Conservation (phyloP, 1,140 invertebrate species). For the Heliothis virescens region DNA sequence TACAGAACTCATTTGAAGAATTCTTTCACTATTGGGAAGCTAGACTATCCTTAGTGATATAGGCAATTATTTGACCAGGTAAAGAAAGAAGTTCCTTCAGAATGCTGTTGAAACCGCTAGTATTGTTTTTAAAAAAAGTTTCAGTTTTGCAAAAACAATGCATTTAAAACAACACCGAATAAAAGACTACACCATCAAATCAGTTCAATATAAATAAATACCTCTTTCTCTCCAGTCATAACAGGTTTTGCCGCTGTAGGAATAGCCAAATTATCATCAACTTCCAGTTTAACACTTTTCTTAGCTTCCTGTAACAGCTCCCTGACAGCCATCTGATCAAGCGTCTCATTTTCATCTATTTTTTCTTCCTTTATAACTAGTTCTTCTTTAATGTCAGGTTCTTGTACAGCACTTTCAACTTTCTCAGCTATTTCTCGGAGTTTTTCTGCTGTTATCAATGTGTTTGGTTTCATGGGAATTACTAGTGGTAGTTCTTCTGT, state of each 20-base stretch:
- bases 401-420: conserved; percentile 76
- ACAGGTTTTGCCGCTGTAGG: conserved; percentile 85
- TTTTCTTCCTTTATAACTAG: conserved; percentile 48
- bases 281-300: conserved; percentile 67
- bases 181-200: no score
- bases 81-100: no score
- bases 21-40: no score
- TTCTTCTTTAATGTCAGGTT: conserved; percentile 61
- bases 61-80: no score
- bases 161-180: no score
- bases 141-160: no score
- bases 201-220: conserved; percentile 64
- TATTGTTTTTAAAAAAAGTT: no score
- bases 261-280: conserved; percentile 79
- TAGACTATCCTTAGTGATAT: no score
- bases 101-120: no score
- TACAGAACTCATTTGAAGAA: no score
- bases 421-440: conserved; percentile 81
- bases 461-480: conserved; percentile 88
- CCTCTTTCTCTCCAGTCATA: conserved; percentile 87
- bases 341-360: conserved; percentile 73
- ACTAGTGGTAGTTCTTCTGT: conserved; percentile 86
- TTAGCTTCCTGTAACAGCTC: conserved; percentile 87
- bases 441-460: conserved; percentile 85
- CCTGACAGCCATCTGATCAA: conserved; percentile 86